These are phyloP conservation scores for Unio delphinus DNA, from an alignment of 2,888 invertebrate species.

Conservation along the genomic window DNA sequence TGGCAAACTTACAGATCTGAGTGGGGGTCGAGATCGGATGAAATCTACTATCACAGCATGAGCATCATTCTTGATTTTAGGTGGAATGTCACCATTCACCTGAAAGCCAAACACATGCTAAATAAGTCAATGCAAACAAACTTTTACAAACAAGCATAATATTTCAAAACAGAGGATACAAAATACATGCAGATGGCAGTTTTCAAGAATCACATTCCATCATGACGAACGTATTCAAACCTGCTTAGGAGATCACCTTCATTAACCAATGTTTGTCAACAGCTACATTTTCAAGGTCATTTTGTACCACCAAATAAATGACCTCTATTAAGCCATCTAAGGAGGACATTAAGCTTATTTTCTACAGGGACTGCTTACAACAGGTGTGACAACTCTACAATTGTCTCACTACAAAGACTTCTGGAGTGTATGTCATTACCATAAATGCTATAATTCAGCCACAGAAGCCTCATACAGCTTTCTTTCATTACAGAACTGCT, in stretches of 20 bases:
- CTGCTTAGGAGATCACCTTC: no score
- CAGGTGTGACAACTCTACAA: no score
- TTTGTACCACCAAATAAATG: no score
- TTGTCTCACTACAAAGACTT: no score
- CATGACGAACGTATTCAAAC: neutral
- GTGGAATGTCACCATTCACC: constrained; percentile 85
- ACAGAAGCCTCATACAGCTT: no score
- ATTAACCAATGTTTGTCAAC: no score
- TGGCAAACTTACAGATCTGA: constrained; percentile 80
- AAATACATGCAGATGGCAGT: constrained; percentile 6
- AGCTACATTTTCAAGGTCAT: no score
- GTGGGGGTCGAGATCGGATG: constrained; percentile 93
- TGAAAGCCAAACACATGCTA: constrained; percentile 21
- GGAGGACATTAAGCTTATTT: neutral
- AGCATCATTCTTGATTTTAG: constrained; percentile 90
- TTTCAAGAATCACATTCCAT: no score
- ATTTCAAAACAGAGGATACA: neutral
- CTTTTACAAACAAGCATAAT: neutral
- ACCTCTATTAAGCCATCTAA: neutral
- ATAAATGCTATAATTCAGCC: no score
- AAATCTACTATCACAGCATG: constrained; percentile 96
- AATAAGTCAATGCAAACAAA: neutral
- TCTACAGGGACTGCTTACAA: neutral
- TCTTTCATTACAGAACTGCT: no score
- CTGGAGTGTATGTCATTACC: no score